Base-by-base conservation (phyloP, 2,888 invertebrate species). In the Megamerina dolium region DNA sequence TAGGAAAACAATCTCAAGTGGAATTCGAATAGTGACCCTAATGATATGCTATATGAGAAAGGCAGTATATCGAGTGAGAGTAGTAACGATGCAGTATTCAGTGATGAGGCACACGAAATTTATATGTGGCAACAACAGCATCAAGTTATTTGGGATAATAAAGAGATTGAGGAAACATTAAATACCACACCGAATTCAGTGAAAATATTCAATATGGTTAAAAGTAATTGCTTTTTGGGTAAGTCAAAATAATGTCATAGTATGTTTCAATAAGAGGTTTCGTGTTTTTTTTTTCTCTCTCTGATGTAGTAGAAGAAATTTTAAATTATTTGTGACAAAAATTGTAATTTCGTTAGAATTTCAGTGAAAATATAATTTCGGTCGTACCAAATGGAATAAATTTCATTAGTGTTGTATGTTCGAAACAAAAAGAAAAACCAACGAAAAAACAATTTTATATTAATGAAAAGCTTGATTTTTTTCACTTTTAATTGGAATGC, bases 1-100 rank as follows among this genome's bases (percentile, higher is more conserved):
- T 42, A 72, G 72, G 72, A 71, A 53, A 68, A 70, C 48, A 64
- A 71, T 52, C 51, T 72, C 43, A 67, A 68, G 49, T 69, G 70
- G 63, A 56, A 64, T 37, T 62, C 67, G 37, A 63, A 64, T 44
- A 60, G 61, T 44, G 66, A 66, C 13, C 44, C 50, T 18, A 52
- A 51, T 36, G 61, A 66, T 33, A 65, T 64, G 35, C 41, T 60
- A 45, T 67, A 61, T 40, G 72, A 71, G 43, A 63, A 65, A 48
- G 60, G 63, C 30, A 68, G 70, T 51, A 66, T 66, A 45, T 71
- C 72, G 17, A 71, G 70, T 43, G 64, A 64, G 50, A 63, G 63
- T 48, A 67, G 68, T 43, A 66, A 62, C 37, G 61, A 64, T 35
- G 59, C 56, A 12, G 60, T 69, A 9, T 62, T 68, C 26, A 68